A percentile compares a stretch with the other conserved stretches of the same genome.
phyloP scores from a whole-genome alignment of 92 coral and sea anemone genomes.

The Palythoa caribaeorum region DNA sequence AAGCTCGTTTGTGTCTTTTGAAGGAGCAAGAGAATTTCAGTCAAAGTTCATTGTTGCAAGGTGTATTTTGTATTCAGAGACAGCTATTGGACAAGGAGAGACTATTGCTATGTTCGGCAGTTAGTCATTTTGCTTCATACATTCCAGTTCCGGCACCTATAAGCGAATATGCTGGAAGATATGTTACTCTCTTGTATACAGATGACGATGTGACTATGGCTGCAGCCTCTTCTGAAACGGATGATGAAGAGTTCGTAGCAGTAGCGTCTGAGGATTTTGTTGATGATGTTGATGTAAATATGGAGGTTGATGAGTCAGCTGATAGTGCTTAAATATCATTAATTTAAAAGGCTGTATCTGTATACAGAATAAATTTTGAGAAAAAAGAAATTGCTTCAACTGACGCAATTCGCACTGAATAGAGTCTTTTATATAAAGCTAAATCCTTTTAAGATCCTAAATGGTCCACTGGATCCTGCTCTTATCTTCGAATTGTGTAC shows the following conservation, averaged over 20 bases:
- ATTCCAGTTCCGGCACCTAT: conserved; percentile 9
- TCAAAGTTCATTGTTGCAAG: conserved; percentile 13
- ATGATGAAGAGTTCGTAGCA: background rate
- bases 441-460: no score
- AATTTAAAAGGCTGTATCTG: background rate
- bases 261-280: background rate
- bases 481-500: no score
- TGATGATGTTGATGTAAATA: conserved; percentile 8
- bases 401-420: no score
- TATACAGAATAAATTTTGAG: no score
- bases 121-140: background rate
- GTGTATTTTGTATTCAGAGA: background rate
- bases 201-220: conserved; percentile 5
- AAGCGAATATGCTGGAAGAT: background rate
- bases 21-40: background rate
- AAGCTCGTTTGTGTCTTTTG: conserved; percentile 14
- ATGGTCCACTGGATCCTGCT: no score
- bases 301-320: background rate
- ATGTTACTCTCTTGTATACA: conserved; percentile 6
- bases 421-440: no score
- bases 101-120: background rate
- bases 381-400: no score
- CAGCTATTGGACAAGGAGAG: conserved; percentile 15
- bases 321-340: conserved; percentile 13
- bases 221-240: conserved; percentile 11